Evolutionary conservation across 2,888 invertebrate genomes (phyloP).

Genomic region (Lydus trimaculatus): DNA sequence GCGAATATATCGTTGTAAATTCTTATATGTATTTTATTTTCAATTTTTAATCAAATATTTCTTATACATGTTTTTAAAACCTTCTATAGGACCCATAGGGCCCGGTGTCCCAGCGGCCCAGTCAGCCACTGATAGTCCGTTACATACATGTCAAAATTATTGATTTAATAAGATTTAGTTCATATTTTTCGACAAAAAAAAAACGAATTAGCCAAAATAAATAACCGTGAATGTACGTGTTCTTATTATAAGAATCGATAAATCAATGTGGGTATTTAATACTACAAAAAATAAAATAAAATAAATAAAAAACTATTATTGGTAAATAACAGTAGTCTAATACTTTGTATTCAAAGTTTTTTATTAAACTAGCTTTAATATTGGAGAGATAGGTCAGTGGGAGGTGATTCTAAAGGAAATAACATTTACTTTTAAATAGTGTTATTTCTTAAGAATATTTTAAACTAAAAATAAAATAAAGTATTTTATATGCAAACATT

Average conservation of each 20-base stretch:
- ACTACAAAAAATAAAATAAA: neutral
- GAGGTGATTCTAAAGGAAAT: neutral
- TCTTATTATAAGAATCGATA: neutral
- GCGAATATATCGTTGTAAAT: no score
- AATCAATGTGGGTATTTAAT: neutral
- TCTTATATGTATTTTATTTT: no score
- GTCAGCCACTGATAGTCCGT: no score
- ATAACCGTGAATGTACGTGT: conserved; percentile 3
- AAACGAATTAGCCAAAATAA: neutral
- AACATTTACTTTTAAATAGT: neutral
- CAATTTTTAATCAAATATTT: no score
- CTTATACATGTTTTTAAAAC: no score
- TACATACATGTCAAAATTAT: neutral
- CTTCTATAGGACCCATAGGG: no score
- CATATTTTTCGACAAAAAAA: neutral
- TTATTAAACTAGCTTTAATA: neutral
- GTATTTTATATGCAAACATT: neutral
- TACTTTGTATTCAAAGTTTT: neutral
- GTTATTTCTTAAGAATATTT: neutral
- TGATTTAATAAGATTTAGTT: neutral
- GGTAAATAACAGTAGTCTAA: neutral
- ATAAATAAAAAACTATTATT: neutral
- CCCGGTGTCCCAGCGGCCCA: no score
- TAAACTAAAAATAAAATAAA: neutral
- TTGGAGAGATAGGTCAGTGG: neutral